Evolutionary conservation across 2,113 vertebrate species (phyloP).

Genomic region (Pseudorectes ferrugineus): DNA sequence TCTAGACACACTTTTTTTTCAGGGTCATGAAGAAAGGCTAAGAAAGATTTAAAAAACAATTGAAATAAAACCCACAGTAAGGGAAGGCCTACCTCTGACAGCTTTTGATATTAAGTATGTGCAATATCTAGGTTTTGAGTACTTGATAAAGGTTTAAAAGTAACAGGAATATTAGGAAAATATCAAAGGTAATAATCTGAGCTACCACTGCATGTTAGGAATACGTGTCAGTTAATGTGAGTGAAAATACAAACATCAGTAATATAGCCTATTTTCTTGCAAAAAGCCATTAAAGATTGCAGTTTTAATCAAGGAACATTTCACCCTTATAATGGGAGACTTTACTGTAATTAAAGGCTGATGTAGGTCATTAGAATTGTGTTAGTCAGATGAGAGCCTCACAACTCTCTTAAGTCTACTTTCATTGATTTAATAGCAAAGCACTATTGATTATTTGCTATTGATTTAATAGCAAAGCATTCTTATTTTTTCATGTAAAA

Average conservation of each 20-base stretch:
- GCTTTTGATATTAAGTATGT: not conserved
- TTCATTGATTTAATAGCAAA: conserved; percentile 48
- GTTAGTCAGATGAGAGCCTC: conserved; percentile 41
- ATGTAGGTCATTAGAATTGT: conserved; percentile 48
- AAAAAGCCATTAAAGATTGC: conserved; percentile 7
- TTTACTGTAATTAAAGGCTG: conserved; percentile 60
- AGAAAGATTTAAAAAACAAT: conserved; percentile 1
- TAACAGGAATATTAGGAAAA: not conserved
- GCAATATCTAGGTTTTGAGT: not conserved
- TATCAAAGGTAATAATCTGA: not conserved
- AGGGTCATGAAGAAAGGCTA: not conserved
- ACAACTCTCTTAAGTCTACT: conserved; percentile 47
- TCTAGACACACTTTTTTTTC: not conserved
- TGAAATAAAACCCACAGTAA: not conserved
- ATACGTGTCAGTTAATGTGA: not conserved
- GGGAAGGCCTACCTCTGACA: not conserved
- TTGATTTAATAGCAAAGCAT: conserved; percentile 24
- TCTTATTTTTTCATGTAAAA: conserved; percentile 4
- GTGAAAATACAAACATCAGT: not conserved
- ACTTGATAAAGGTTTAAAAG: not conserved
- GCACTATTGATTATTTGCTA: conserved; percentile 25
- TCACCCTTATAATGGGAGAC: not conserved
- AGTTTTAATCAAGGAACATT: conserved; percentile 50
- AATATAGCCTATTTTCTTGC: not conserved
- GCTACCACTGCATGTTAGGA: not conserved